These are phyloP conservation scores for Copidosoma aretas DNA, from an alignment of 2,888 invertebrate species.

Conservation along the genomic window DNA sequence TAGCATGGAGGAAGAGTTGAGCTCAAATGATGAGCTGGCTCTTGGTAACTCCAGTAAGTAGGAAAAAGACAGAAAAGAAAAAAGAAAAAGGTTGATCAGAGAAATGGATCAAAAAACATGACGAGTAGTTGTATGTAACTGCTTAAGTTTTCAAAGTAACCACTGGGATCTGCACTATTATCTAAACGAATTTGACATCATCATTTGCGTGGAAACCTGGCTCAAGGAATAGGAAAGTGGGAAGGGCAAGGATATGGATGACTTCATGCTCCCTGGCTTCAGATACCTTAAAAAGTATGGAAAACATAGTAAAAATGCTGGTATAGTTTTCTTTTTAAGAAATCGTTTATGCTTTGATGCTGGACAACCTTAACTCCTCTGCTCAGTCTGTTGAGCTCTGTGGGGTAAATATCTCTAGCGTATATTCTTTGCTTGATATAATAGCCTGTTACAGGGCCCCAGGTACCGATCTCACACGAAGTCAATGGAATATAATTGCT, in stretches of 20 bases:
- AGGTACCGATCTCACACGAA: not conserved
- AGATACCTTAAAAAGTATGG: not conserved
- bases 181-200: not conserved
- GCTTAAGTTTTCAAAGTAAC: not conserved
- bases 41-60: too few species aligned
- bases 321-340: not conserved
- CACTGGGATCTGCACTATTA: not conserved
- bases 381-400: not conserved
- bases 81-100: too few species aligned
- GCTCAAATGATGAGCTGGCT: too few species aligned
- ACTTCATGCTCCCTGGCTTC: not conserved
- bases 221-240: too few species aligned
- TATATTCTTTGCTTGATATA: not conserved
- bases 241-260: too few species aligned
- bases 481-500: conserved; percentile 1
- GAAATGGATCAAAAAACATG: too few species aligned
- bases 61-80: too few species aligned
- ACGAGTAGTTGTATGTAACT: not conserved
- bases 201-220: conserved; percentile 5
- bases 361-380: not conserved
- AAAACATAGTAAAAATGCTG: not conserved
- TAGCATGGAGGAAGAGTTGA: too few species aligned
- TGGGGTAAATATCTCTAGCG: conserved; percentile 1
- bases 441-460: conserved; percentile 17
- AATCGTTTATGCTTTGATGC: not conserved